Conservation (phyloP, 2,888 invertebrate genomes). For the Eupelmus urozonus region DNA sequence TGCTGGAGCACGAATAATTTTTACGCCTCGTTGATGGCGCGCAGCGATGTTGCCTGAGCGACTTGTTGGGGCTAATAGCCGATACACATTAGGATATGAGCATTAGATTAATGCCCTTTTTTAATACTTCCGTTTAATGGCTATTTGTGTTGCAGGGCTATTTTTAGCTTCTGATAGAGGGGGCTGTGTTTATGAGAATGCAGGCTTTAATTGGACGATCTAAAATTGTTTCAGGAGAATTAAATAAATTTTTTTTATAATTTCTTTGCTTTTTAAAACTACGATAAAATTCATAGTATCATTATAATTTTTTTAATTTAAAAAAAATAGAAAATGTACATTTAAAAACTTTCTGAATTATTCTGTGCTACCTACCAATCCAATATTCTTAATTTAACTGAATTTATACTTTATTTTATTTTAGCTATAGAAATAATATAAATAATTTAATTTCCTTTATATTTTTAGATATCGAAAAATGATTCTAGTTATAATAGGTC, state of each 20-base stretch:
- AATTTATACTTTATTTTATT: too few relatives aligned
- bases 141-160: constrained; percentile 8
- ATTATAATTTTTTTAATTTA: too few relatives aligned
- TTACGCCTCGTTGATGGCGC: constrained; percentile 48
- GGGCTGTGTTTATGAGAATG: neutral
- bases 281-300: too few relatives aligned
- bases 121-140: constrained; percentile 18
- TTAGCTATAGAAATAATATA: too few relatives aligned
- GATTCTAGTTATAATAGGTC: too few relatives aligned
- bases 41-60: neutral
- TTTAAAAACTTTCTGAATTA: too few relatives aligned
- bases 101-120: constrained; percentile 21
- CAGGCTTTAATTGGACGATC: neutral
- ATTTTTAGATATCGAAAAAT: neutral
- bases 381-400: too few relatives aligned
- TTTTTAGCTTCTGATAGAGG: neutral
- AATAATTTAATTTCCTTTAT: neutral
- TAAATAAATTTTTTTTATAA: too few relatives aligned
- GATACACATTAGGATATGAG: constrained; percentile 15
- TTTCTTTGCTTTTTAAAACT: too few relatives aligned
- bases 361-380: too few relatives aligned
- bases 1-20: constrained; percentile 51
- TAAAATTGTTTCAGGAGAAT: too few relatives aligned
- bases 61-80: constrained; percentile 17
- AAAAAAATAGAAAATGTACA: too few relatives aligned